Conservation (phyloP, 2,113 vertebrate genomes). For the Tragelaphus imberbis region DNA sequence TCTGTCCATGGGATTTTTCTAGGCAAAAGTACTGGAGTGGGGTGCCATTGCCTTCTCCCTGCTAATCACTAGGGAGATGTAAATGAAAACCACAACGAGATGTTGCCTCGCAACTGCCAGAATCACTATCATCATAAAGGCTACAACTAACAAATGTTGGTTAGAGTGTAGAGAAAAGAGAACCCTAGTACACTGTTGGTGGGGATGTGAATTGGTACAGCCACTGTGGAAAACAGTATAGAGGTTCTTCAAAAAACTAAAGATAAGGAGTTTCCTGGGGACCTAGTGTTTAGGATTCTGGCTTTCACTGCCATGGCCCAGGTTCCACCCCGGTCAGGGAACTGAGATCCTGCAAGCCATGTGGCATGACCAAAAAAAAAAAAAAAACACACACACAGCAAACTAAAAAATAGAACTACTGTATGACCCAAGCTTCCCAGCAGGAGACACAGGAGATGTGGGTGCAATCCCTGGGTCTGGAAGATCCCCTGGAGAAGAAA, state of each 20-base stretch:
- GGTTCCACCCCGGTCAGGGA: neutral
- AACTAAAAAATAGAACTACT: neutral
- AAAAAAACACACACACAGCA: neutral
- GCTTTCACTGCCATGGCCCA: neutral
- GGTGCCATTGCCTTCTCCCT: no score
- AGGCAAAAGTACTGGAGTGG: no score
- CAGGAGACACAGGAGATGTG: neutral
- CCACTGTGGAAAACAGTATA: neutral
- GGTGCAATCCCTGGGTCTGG: rapidly evolving
- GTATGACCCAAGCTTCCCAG: neutral
- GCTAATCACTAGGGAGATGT: neutral
- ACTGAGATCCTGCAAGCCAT: neutral
- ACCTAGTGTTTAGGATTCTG: neutral
- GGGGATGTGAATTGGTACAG: neutral
- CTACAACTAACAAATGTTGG: neutral
- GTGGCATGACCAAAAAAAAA: neutral
- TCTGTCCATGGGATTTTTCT: no score
- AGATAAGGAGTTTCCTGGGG: neutral
- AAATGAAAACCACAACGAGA: neutral
- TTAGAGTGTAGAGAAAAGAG: neutral
- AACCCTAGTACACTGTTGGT: neutral
- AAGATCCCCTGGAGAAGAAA: neutral
- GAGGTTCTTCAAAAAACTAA: neutral
- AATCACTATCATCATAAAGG: neutral
- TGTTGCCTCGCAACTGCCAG: neutral